A percentile compares a stretch with the other conserved stretches of the same genome.
Conservation (phyloP, 2,797 vertebrate genomes). For the Calcarius lapponicus region DNA sequence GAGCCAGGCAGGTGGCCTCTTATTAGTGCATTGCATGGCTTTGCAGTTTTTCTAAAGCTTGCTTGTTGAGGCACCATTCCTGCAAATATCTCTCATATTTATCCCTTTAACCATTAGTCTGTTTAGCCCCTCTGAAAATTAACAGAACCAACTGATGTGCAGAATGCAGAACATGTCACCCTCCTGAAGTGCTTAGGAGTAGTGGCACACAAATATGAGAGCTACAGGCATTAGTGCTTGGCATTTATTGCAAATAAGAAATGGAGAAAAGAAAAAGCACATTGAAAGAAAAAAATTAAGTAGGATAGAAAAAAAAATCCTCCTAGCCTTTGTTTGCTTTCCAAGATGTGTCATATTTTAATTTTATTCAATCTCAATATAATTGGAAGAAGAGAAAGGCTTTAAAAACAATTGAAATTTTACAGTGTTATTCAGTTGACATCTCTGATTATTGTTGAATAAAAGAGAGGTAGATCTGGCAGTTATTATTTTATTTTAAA, state of each 20-base stretch:
- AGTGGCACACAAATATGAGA: accelerated
- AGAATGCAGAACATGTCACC: accelerated
- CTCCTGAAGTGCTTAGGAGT: neutral
- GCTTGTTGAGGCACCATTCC: neutral
- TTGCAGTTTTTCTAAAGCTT: neutral
- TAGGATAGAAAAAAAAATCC: neutral
- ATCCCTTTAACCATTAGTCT: neutral
- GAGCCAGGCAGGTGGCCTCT: neutral
- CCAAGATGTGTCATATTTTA: neutral
- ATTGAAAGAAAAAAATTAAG: neutral
- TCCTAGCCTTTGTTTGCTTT: neutral
- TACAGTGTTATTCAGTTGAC: neutral
- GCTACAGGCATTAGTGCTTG: neutral
- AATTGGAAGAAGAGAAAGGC: neutral
- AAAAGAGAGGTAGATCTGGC: neutral
- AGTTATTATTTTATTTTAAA: neutral
- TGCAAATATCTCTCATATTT: neutral
- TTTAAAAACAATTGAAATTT: neutral
- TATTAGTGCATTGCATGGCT: neutral
- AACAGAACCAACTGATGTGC: neutral
- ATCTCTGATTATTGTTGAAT: neutral
- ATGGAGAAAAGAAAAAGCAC: neutral
- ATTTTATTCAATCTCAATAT: neutral
- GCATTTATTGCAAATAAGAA: neutral
- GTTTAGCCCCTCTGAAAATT: neutral